Base-by-base conservation (phyloP, 2,797 vertebrate species). In the Danionella dracula region DNA sequence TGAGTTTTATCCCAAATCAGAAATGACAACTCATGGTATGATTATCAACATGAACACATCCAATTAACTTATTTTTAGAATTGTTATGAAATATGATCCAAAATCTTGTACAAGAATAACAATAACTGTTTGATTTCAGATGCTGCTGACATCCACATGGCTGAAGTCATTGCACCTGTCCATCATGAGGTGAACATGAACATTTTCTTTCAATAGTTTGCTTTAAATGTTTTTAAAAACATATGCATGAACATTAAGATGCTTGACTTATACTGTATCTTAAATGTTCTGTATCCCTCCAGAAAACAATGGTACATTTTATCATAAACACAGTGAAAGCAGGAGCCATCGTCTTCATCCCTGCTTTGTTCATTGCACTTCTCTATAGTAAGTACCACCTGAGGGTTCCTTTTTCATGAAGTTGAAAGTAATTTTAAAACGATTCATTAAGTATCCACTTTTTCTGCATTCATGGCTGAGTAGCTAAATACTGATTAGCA, bases 291-390 rank as follows among this genome's bases (percentile, higher is more conserved):
- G 23, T 1, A 5, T 57, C 0, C 37, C 57, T 9, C 38, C 23
- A 68, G 35, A 16, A 50, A 16, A 23, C 10, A 40, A 59, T 78
- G 46, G 55, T 68, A 38, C 45, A 1, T 34, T 85, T 78, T 67
- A 31, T 82, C 9, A 73, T 76, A 73, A 79, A 78, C 66, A 76
- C 79, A 2, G 2, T 86, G 64, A 75, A 82, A 67, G 20, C 59
- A 1, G 77, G 79, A 55, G 76, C 80, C 41, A 73, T 86, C 69
- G n/a, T 81, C 53, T 84, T 85, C 70, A 77, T 83, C 12, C 82
- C 84, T 4, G 76, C 75, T 1, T 62, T 86, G 59, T 66, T 86
- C 58, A 55, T 84, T 35, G 54, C 59, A 4, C 51, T 78, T 53
- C 44, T 74, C 15, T 50, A 79, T 63, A 78, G 84, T 87, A 65